Evolutionary conservation across 2,888 invertebrate species (phyloP), one percentile per base, ranked within the genome.

Genomic region (Trachelus tabidus): DNA sequence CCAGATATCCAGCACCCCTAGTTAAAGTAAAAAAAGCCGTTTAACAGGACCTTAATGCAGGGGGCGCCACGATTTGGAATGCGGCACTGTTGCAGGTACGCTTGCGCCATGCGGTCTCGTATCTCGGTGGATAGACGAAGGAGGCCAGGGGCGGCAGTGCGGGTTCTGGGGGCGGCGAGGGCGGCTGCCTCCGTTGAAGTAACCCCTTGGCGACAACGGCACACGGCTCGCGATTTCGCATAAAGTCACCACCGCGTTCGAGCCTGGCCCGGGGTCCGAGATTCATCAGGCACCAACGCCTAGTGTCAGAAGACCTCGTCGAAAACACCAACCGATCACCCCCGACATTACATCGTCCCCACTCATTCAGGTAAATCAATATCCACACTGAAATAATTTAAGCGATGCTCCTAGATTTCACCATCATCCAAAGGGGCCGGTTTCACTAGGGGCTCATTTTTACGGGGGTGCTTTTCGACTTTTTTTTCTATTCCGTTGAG

Each of bases 141-240:
- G 82, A 81, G 84, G 81, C 83, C 82, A 86, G 86, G 88, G 87
- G 89, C 85, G 85, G 87, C 89, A 91, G 91, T 91, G 90, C 89
- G 90, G 90, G 89, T 89, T 91, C 89, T 89, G 88, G 91, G 90
- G 91, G 91, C 91, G 87, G 88, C 89, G 90, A 89, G 90, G 91
- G 91, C 89, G 90, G 90, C 87, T 90, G 89, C 83, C 87, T 89
- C 88, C 89, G 88, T 89, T 86, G 86, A 87, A 86, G 85, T 83
- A 83, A 89, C 86, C 88, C 88, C 90, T 90, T 89, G 87, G 86
- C 85, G 87, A 89, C 87, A 89, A 86, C 85, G 81, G 84, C 74
- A 34, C 34, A 34, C 34, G 37, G 74, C 31, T 71, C 71, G 71
- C 33, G 71, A 31, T 71, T 34, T 31, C 71, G 34, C 71, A 71